Evolutionary conservation across 1,140 invertebrate species (phyloP).

Genomic region (Diprion similis): DNA sequence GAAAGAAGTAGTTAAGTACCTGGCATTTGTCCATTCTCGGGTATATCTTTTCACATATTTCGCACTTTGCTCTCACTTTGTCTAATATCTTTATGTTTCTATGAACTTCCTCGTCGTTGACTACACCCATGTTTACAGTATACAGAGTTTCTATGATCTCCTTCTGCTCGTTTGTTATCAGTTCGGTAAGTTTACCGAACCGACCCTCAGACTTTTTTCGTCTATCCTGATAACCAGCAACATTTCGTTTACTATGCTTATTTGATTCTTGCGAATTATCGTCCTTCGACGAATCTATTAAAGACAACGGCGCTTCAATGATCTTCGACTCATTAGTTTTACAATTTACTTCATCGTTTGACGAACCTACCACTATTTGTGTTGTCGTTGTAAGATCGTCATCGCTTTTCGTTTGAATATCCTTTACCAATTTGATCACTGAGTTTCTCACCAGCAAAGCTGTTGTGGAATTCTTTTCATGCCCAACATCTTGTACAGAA

Average conservation of each 20-base stretch:
- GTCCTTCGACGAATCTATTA: not conserved
- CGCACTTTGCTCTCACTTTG: slow-evolving; percentile 39
- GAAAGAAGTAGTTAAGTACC: slow-evolving; percentile 21
- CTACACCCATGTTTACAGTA: slow-evolving; percentile 35
- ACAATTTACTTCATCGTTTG: not conserved
- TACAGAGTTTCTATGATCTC: slow-evolving; percentile 40
- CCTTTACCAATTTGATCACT: not conserved
- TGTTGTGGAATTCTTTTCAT: slow-evolving; percentile 6
- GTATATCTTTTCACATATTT: slow-evolving; percentile 39
- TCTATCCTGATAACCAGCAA: not conserved
- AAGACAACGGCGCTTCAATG: not conserved
- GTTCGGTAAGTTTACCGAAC: slow-evolving; percentile 40
- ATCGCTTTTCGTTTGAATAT: not conserved
- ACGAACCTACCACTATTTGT: not conserved
- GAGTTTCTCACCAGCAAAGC: not conserved
- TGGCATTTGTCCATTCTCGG: slow-evolving; percentile 45
- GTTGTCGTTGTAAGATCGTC: not conserved
- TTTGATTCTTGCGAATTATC: not conserved
- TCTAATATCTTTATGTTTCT: slow-evolving; percentile 33
- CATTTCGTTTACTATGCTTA: not conserved
- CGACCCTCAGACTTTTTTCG: slow-evolving; percentile 17
- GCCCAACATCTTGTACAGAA: slow-evolving; percentile 10
- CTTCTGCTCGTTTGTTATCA: slow-evolving; percentile 46
- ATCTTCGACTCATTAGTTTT: not conserved
- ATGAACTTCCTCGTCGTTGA: slow-evolving; percentile 33